Base-by-base conservation (phyloP, 1,140 invertebrate species). In the Condylostylus longicornis region DNA sequence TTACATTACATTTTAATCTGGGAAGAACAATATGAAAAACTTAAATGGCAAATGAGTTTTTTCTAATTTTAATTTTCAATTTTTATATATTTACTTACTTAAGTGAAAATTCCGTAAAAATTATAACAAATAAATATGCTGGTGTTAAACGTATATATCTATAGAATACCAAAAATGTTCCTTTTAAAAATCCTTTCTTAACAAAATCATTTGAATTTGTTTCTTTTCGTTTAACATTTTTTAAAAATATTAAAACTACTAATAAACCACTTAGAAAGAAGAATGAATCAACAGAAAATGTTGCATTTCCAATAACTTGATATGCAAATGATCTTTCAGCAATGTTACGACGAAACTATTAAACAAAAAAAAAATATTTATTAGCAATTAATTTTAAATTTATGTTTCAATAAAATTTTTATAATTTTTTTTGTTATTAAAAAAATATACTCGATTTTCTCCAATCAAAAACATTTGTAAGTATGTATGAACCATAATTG, bases 401-500 rank as follows among this genome's bases (percentile, higher is more conserved):
- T 4, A 29, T n/a, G n/a, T n/a, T n/a, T n/a, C n/a, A 33, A 21
- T 23, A 35, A 38, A 35, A 27, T 28, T 6, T 28, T 34, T 23
- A 29, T 18, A 17, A 27, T 25, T 28, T 8, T 25, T 40, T 18
- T 18, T 6, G 10, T 21, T 41, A 15, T 10, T 4, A 18, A 32
- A 32, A 31, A 31, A 31, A 12, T 21, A 19, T 46, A 55, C 58
- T 40, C 56, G 51, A 40, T 78, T 77, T 64, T 80, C 79, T 14
- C 77, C 72, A 17, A 85, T 75, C 34, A 74, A 72, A 61, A 82
- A 85, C 25, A 83, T 71, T 49, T 82, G 75, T 13, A 85, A 64
- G 58, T 85, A 87, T 1, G 83, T 84, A 54, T 94, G 88, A 4
- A 89, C 87, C 69, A 91, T 71, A 42, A 93, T 82, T n/a, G 91